Percentiles rank a stretch among this genome's conserved stretches.
Conservation (phyloP, 2,888 invertebrate species). For the Frankliniella fusca region DNA sequence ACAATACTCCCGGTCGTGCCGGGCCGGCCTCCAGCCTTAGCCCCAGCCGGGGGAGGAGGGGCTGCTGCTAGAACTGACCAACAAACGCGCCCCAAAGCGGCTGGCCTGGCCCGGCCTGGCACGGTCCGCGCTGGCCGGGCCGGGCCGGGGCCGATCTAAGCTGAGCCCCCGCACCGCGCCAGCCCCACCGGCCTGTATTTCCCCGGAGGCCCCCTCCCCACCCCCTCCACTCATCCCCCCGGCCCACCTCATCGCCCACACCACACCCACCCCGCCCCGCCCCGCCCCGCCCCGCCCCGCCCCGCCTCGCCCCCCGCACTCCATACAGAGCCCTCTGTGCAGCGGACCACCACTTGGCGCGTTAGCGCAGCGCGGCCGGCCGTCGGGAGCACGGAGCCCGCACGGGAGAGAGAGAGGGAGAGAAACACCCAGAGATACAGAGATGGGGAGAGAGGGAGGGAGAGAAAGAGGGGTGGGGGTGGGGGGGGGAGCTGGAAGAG, state of each 20-base stretch:
- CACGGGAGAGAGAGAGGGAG: no score
- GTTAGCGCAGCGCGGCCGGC: background rate
- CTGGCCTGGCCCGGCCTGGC: background rate
- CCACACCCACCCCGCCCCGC: background rate
- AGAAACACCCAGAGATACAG: no score
- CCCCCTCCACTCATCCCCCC: no score
- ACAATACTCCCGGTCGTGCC: background rate
- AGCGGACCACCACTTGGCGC: background rate
- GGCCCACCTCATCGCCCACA: background rate
- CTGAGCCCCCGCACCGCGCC: background rate
- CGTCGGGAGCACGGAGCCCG: no score
- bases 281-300: background rate
- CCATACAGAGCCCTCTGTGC: background rate
- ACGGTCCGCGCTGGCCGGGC: background rate
- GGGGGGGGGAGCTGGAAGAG: no score
- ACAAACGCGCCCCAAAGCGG: conserved; percentile 18
- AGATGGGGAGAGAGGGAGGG: no score
- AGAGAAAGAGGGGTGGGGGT: no score
- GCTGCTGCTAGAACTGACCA: conserved; percentile 11
- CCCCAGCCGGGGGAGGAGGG: background rate
- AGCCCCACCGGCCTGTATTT: background rate
- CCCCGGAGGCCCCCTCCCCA: background rate
- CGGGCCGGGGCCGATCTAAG: background rate
- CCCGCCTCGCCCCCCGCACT: background rate
- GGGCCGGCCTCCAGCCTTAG: background rate